Base-by-base conservation (phyloP, 2,797 vertebrate species). In the Meriones psammophilus region DNA sequence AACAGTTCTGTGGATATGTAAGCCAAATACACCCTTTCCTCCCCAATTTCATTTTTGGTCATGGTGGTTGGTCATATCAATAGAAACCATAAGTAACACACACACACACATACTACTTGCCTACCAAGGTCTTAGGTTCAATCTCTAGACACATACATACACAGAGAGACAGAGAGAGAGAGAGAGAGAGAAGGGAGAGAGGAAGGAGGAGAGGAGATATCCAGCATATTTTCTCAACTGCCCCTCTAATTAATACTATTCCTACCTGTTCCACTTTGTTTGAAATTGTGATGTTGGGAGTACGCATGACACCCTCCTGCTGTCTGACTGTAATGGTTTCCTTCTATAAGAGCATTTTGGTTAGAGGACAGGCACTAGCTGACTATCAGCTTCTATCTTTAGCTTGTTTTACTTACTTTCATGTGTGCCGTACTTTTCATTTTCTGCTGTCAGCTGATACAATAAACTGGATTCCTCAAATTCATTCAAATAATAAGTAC, bases 351-450 rank as follows among this genome's bases (percentile, higher is more conserved):
- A 46, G 58, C 54, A 76, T 91, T 86, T 80, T 92, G 24, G 66
- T 92, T 93, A 88, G 92, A 86, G 20, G 5, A 7, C 22, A 81
- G 60, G n/a, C 60, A 54, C 15, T 62, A 85, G 83, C 0, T 9
- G 24, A 92, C 22, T 68, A 5, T 8, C 86, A 93, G 39, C 39
- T 94, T 95, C 42, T 6, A 28, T 30, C 89, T 83, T 88, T 36
- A 71, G 4, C 60, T 1, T n/a, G 24, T 89, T 84, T 88, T 73
- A 98, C 98, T 98, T 98, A 98, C 98, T 92, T 98, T 99, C 80
- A 98, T 97, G 91, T 99, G 98, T 12, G 98, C 98, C 81, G 98
- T 98, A 12, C 98, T 99, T 98, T 99, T 98, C 98, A 99, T 99
- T 92, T 97, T 97, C 87, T 97, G 58, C 91, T 94, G 76, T 39